Evolutionary conservation across 1,140 invertebrate genomes (phyloP).

Genomic region (Caenorhabditis tropicalis): DNA sequence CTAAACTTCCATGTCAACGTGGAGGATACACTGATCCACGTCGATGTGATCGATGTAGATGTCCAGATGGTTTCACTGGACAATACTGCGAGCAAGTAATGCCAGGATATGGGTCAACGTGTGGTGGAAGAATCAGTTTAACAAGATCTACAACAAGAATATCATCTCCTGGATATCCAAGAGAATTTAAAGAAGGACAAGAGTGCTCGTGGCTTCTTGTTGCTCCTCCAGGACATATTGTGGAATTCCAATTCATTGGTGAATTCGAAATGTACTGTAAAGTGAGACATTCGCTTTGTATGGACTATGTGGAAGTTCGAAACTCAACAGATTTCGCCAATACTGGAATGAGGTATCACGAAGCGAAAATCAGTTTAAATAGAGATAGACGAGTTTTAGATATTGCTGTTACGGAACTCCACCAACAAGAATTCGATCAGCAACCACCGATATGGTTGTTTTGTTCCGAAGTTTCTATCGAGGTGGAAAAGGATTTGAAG

Average conservation of each 20-base stretch:
- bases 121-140: constrained; percentile 65
- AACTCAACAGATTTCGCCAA: constrained; percentile 72
- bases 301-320: constrained; percentile 71
- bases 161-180: constrained; percentile 66
- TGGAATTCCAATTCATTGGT: constrained; percentile 68
- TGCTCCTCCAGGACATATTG: constrained; percentile 65
- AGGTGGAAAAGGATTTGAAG: constrained; percentile 71
- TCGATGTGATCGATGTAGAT: constrained; percentile 68
- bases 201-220: constrained; percentile 70
- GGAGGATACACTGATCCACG: constrained; percentile 71
- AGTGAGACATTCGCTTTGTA: constrained; percentile 69
- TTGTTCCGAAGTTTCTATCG: constrained; percentile 72
- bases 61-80: constrained; percentile 71
- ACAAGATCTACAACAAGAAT: constrained; percentile 61
- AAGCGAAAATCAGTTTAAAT: background rate
- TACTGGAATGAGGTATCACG: constrained; percentile 69
- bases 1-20: constrained; percentile 67
- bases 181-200: constrained; percentile 69
- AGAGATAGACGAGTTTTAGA: constrained; percentile 47
- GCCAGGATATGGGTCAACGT: constrained; percentile 70
- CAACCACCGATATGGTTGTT: constrained; percentile 70
- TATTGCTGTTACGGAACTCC: constrained; percentile 72
- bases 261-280: constrained; percentile 72
- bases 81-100: constrained; percentile 69
- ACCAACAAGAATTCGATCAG: constrained; percentile 63